Evolutionary conservation across 2,888 invertebrate species (phyloP).

Genomic region (Corbicula japonica): DNA sequence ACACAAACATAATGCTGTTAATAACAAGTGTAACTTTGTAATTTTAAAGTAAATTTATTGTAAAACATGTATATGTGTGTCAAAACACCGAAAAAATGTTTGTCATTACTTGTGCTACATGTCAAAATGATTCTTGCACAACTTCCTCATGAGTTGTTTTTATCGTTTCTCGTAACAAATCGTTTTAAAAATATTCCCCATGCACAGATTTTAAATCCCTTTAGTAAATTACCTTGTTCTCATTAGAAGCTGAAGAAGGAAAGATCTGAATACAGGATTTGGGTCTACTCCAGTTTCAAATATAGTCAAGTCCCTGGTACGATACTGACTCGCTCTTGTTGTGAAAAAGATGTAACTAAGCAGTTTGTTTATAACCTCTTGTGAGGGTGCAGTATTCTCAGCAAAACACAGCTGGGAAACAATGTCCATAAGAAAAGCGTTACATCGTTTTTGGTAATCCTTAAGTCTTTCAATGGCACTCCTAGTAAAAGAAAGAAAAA

Average conservation of each 20-base stretch:
- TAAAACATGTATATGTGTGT: too few relatives aligned
- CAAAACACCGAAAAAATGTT: too few relatives aligned
- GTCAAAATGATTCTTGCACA: too few relatives aligned
- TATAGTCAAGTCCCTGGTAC: constrained; percentile 71
- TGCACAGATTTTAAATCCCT: too few relatives aligned
- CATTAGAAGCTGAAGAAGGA: constrained; percentile 79
- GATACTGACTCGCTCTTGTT: constrained; percentile 23
- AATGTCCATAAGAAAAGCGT: too few relatives aligned
- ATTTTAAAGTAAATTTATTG: too few relatives aligned
- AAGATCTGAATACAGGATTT: constrained; percentile 80
- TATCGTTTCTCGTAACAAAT: too few relatives aligned
- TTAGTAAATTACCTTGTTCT: constrained; percentile 76
- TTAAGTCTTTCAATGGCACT: constrained; percentile 29
- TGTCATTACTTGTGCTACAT: too few relatives aligned
- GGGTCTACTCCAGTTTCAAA: constrained; percentile 77
- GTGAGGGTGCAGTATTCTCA: constrained; percentile 40
- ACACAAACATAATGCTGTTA: too few relatives aligned
- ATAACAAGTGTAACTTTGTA: too few relatives aligned
- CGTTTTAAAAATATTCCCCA: too few relatives aligned
- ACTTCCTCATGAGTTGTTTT: too few relatives aligned
- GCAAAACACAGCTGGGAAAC: constrained; percentile 59
- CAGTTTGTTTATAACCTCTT: constrained; percentile 40
- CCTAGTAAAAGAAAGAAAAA: constrained; percentile 7
- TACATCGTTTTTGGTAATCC: constrained; percentile 48
- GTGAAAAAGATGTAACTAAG: constrained; percentile 37